Conservation (phyloP, 2,113 vertebrate genomes). For the Prolemur simus region DNA sequence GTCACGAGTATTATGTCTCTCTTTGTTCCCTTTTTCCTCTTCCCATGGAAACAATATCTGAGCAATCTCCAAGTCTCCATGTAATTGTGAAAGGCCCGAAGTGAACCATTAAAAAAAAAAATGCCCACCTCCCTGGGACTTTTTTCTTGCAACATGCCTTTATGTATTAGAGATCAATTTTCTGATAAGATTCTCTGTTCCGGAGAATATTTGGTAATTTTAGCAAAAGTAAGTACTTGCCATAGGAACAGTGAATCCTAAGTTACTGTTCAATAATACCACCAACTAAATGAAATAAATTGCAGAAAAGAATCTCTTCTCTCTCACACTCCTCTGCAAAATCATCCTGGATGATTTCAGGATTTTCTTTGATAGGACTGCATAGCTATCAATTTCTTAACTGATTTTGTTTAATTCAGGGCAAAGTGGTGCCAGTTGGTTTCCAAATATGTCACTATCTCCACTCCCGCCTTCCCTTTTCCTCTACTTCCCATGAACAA, state of each 20-base stretch:
- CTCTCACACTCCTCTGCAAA: not conserved
- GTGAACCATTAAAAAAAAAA: constrained; percentile 66
- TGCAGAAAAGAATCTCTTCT: constrained; percentile 45
- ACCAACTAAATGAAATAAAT: constrained; percentile 68
- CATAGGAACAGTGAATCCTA: constrained; percentile 59
- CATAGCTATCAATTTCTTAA: constrained; percentile 53
- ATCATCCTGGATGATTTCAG: not conserved
- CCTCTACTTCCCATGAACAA: not conserved
- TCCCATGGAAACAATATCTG: constrained; percentile 77
- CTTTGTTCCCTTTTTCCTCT: constrained; percentile 67
- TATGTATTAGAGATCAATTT: constrained; percentile 85
- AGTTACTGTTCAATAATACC: constrained; percentile 61
- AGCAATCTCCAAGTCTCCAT: constrained; percentile 80
- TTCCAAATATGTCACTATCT: not conserved
- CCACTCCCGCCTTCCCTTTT: not conserved
- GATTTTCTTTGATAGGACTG: constrained; percentile 6
- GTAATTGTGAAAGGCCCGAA: constrained; percentile 76
- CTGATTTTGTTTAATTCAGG: not conserved
- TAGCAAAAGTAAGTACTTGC: constrained; percentile 80
- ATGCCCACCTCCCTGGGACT: constrained; percentile 65
- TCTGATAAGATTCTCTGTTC: constrained; percentile 84
- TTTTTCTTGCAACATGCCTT: constrained; percentile 79
- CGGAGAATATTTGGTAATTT: constrained; percentile 83
- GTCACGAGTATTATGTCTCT: constrained; percentile 62
- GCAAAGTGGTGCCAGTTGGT: fast-evolving